Evolutionary conservation across 1,140 invertebrate species (phyloP).

Genomic region (Acromyrmex heyeri): DNA sequence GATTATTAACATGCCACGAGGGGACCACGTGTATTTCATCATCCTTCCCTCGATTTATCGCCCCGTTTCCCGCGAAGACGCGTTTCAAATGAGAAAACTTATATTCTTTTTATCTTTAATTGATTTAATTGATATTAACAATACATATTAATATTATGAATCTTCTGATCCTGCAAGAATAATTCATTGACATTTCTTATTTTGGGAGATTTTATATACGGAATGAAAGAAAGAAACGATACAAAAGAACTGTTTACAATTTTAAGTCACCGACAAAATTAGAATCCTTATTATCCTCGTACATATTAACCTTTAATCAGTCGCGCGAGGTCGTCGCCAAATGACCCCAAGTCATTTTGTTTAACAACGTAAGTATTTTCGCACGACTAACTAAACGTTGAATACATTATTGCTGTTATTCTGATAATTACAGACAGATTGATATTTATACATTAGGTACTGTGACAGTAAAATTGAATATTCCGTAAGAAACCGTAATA

Average conservation of each 20-base stretch:
- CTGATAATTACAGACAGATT: not conserved
- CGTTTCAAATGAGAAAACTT: not conserved
- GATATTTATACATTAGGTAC: not conserved
- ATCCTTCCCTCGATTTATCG: constrained; percentile 36
- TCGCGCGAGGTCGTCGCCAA: no score
- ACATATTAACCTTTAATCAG: not conserved
- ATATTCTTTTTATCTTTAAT: not conserved
- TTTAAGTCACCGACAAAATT: not conserved
- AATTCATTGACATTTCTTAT: not conserved
- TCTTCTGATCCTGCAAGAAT: not conserved
- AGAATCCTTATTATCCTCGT: not conserved
- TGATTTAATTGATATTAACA: not conserved
- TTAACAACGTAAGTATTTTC: no score
- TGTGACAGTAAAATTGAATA: not conserved
- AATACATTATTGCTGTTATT: not conserved
- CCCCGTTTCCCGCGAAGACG: constrained; percentile 3
- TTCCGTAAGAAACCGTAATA: not conserved
- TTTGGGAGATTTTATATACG: not conserved
- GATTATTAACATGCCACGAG: constrained; percentile 62
- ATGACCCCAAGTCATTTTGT: no score
- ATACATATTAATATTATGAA: not conserved
- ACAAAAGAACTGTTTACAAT: not conserved
- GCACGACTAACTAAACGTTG: no score
- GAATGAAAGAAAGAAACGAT: constrained; percentile 1
- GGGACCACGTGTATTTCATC: constrained; percentile 40